These are phyloP conservation scores for Cirrhinus mrigala DNA, from an alignment of 2,797 vertebrate genomes.

Conservation along the genomic window DNA sequence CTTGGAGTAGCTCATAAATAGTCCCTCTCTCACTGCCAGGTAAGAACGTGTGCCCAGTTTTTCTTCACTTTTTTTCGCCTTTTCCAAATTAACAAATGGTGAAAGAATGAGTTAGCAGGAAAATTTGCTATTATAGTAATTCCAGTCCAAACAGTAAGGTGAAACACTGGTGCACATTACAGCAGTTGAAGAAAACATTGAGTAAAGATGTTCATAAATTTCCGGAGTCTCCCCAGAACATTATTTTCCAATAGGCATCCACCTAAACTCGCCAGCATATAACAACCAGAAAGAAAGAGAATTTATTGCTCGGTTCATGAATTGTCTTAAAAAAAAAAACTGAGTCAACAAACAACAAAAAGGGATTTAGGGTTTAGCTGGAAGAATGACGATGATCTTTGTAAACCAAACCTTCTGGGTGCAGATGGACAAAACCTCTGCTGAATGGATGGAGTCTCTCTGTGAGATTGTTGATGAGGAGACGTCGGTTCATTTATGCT, in stretches of 20 bases:
- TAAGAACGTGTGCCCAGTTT: constrained; percentile 38
- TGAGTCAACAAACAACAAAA: constrained; percentile 37
- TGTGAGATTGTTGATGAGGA: constrained; percentile 38
- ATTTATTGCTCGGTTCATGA: neutral
- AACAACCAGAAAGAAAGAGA: neutral
- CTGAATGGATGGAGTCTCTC: constrained; percentile 40
- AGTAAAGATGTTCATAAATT: neutral
- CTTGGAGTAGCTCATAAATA: constrained; percentile 42
- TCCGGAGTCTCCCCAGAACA: neutral
- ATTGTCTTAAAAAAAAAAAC: neutral
- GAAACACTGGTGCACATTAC: neutral
- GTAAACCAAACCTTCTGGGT: constrained; percentile 13
- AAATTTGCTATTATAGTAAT: neutral
- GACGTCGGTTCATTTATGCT: constrained; percentile 46
- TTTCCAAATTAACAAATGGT: constrained; percentile 26
- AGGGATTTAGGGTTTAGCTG: constrained; percentile 18
- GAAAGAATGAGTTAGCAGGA: constrained; percentile 4
- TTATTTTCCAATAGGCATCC: constrained; percentile 2
- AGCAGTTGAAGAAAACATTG: constrained; percentile 12
- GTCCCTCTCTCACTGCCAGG: constrained; percentile 19
- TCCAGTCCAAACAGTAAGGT: constrained; percentile 12
- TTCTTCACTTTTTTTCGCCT: constrained; percentile 19
- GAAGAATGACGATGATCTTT: constrained; percentile 3
- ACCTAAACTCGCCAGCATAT: neutral
- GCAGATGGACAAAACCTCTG: constrained; percentile 32